phyloP scores from a whole-genome alignment of 2,888 invertebrate genomes.

The Stenodera caucasica region DNA sequence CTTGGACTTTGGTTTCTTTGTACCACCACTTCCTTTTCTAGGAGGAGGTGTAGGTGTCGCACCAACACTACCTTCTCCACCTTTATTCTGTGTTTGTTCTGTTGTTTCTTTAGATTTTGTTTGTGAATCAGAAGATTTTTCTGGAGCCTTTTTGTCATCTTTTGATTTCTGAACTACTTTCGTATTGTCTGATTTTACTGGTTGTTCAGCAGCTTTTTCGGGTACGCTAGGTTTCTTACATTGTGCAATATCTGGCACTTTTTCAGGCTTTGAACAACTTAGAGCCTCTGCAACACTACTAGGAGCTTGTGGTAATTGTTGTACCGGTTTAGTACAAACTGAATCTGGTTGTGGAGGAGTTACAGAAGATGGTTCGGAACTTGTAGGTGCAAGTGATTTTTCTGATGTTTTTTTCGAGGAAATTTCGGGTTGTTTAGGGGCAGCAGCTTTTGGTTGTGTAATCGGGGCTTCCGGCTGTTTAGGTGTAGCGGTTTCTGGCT shows the following conservation, averaged over 20 bases:
- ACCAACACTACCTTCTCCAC: slow-evolving; percentile 24
- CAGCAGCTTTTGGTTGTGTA: too few relatives aligned
- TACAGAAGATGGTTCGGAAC: too few relatives aligned
- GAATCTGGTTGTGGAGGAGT: slow-evolving; percentile 9
- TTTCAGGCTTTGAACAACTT: neutral
- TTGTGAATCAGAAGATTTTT: slow-evolving; percentile 4
- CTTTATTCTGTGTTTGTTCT: slow-evolving; percentile 48
- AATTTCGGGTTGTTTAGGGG: too few relatives aligned
- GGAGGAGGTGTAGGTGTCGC: slow-evolving; percentile 46
- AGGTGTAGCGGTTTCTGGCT: slow-evolving; percentile 18
- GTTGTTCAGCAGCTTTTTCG: neutral
- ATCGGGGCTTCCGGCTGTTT: too few relatives aligned
- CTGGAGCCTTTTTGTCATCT: slow-evolving; percentile 14
- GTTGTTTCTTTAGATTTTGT: slow-evolving; percentile 12
- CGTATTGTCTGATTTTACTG: slow-evolving; percentile 13
- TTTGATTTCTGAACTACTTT: slow-evolving; percentile 19
- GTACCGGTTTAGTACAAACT: neutral
- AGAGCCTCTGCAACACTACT: neutral
- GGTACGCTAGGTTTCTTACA: neutral
- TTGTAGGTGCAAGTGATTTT: slow-evolving; percentile 6
- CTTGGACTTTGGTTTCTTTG: slow-evolving; percentile 43
- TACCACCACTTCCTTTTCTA: slow-evolving; percentile 48
- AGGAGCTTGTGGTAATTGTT: slow-evolving; percentile 3
- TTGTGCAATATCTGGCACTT: neutral
- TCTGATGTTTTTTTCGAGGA: slow-evolving; percentile 16